Evolutionary conservation across 2,113 vertebrate species (phyloP), one percentile per base, ranked within the genome.

Genomic region (Setophaga petechia): DNA sequence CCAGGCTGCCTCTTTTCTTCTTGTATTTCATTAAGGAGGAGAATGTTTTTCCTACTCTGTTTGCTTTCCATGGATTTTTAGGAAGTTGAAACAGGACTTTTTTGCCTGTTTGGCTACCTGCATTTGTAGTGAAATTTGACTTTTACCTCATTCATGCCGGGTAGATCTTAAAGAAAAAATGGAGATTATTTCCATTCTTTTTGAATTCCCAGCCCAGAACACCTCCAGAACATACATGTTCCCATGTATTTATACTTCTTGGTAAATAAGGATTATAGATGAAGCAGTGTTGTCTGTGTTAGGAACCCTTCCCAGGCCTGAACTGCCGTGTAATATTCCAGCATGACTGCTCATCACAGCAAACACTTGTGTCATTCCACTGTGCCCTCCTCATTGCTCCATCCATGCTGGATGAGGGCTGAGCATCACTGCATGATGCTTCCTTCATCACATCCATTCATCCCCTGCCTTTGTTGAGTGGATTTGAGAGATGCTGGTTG

Each of bases 221-320:
- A 37, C 33, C 24, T 79, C 35, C 59, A 74, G 33, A 86, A 47
- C 19, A 8, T 7, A 47, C 19, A 8, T 7, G 10, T 55, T 83
- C 43, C 37, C 33, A 8, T 23, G 43, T 54, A 7, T 79, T 86
- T 78, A 6, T n/a, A 27, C 30, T 84, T 46, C 57, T 10, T 66
- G 72, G 62, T 94, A 96, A 96, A 90, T 94, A 96, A 96, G 94
- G 97, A 84, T 97, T 97, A 94, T 95, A 94, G 97, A 97, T 98
- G 98, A 96, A 97, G 96, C 89, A 76, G 54, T 78, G 44, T 41
- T 49, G 7, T 82, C 74, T 86, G 33, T 85, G 12, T 81, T 69
- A 78, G 80, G 63, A 55, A 57, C 59, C 58, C 82, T 73, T 91
- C 80, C 67, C 43, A 49, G 71, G 30, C 68, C 84, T 80, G 84